phyloP scores from a whole-genome alignment of 2,888 invertebrate genomes.

The Pseudococcus jackbeardsleyi region DNA sequence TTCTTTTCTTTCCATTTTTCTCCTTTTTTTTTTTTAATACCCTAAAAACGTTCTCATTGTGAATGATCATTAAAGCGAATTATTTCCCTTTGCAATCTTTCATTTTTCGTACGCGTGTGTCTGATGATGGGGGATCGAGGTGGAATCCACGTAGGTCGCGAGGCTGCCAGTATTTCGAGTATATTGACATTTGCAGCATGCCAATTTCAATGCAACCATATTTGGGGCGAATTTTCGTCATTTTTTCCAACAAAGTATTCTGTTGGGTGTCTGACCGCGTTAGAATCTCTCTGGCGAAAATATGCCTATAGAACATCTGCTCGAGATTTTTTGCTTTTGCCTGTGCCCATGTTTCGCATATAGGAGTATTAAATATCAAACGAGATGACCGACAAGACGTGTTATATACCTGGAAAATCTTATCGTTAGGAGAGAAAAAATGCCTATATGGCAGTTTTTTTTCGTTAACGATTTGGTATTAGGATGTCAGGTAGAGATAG shows the following conservation, averaged over 20 bases:
- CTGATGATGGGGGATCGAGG: background rate
- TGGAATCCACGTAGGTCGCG: background rate
- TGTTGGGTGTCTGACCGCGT: background rate
- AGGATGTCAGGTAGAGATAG: background rate
- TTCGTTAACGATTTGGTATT: background rate
- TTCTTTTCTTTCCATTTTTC: conserved; percentile 19
- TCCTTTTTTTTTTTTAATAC: background rate
- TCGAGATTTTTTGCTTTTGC: background rate
- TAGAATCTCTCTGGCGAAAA: background rate
- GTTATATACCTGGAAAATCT: background rate
- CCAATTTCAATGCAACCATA: background rate
- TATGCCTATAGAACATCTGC: background rate
- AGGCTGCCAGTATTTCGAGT: background rate
- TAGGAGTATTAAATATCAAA: background rate
- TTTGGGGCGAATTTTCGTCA: background rate
- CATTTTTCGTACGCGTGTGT: background rate
- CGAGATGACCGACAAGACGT: conserved; percentile 15
- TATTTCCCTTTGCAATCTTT: conserved; percentile 7
- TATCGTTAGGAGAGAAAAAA: background rate
- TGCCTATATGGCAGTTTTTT: conserved; percentile 1
- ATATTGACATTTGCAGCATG: conserved; percentile 13
- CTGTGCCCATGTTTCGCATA: background rate
- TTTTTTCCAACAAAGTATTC: background rate
- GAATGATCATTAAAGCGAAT: conserved; percentile 54
- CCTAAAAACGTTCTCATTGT: conserved; percentile 20